phyloP scores from a whole-genome alignment of 2,113 vertebrate genomes.

The Nothobranchius kuhntae region DNA sequence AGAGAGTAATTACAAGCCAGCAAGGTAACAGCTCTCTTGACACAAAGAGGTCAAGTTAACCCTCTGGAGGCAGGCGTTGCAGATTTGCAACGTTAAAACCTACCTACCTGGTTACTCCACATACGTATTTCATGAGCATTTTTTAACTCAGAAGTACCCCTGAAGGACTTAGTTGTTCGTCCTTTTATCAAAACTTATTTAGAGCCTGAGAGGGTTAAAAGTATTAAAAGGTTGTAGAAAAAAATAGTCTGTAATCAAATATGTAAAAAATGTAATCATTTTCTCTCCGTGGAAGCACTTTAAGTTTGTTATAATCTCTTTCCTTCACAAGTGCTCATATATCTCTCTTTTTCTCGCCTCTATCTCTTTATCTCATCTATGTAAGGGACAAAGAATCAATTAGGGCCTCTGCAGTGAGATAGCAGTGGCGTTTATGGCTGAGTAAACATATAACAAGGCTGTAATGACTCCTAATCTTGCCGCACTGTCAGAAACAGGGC shows the following conservation, averaged over 20 bases:
- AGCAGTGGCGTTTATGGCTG: constrained; percentile 61
- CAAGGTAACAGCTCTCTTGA: constrained; percentile 17
- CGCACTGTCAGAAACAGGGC: constrained; percentile 54
- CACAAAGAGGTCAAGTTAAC: constrained; percentile 16
- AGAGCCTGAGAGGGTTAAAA: too few species aligned
- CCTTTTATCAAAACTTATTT: too few species aligned
- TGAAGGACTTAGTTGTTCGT: too few species aligned
- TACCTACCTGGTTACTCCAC: too few species aligned
- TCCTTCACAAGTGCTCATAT: constrained; percentile 9
- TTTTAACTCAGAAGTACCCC: too few species aligned
- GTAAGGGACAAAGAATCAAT: constrained; percentile 58
- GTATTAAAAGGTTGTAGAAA: too few species aligned
- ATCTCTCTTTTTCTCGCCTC: constrained; percentile 36
- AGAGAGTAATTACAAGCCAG: constrained; percentile 60
- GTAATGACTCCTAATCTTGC: constrained; percentile 69
- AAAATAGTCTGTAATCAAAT: too few species aligned
- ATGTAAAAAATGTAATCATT: not conserved
- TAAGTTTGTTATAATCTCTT: constrained; percentile 19
- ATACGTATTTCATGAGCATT: too few species aligned
- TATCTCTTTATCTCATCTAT: constrained; percentile 59
- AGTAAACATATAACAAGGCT: constrained; percentile 66
- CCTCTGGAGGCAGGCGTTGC: constrained; percentile 9
- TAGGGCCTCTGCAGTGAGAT: constrained; percentile 51
- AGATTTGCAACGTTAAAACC: too few species aligned
- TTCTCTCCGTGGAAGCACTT: constrained; percentile 3